Base-by-base conservation (phyloP, 2,888 invertebrate species). In the Drosophila conformis region DNA sequence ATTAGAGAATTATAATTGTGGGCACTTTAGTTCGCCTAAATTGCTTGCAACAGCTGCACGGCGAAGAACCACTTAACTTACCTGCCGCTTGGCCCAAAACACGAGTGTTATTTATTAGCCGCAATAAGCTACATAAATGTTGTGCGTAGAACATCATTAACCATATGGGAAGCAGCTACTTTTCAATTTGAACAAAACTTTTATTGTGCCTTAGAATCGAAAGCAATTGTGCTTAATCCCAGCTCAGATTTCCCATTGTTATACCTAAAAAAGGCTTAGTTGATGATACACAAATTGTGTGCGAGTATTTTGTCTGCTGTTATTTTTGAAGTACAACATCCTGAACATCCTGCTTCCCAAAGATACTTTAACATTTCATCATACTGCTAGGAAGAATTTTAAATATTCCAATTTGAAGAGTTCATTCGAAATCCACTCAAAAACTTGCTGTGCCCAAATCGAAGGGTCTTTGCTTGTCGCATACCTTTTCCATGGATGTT, bases 1-100 rank as follows among this genome's bases (percentile, higher is more conserved):
- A 80, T 86, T 83, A 69, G 59, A 62, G 81, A 61, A 74, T 80
- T 86, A 57, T 87, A 84, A 89, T 89, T 69, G 64, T 38, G 83
- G 67, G 83, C 72, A 86, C 80, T 88, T 73, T 80, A 36, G 80
- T 58, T 80, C 59, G 31, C 52, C 29, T 25, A 70, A 52, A 60
- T 57, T 61, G 76, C 33, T 69, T 82, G 79, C 63, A 62, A 69
- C 67, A 69, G 56, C 73, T 40, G 46, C 27, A 48, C 57, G 40
- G 25, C 42, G 25, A 42, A 53, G 31, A 66, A 42, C 5, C 61
- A 72, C 68, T 77, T 69, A 58, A 56, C 21, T 40, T 29, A 40
- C 42, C 52, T 66, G 60, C 69, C 46, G 56, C 69, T 21, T 13
- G 48, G 38, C 48, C 36, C n/a, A 10, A 38, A 53, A 40, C 15